Base-by-base conservation (phyloP, 2,113 vertebrate species). In the Onychostoma macrolepis region DNA sequence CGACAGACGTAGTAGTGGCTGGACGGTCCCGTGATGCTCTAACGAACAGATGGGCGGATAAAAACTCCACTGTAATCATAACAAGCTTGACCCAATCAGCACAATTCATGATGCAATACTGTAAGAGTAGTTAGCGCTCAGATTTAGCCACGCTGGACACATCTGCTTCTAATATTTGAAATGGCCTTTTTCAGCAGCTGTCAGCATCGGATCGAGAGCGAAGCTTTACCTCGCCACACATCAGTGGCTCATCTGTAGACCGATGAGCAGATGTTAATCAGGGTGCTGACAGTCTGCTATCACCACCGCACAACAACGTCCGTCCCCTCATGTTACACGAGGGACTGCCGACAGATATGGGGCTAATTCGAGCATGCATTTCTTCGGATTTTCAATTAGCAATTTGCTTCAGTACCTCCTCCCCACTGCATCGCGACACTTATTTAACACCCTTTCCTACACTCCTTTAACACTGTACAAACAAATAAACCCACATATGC, bases 91-190 rank as follows among this genome's bases (percentile, higher is more conserved):
- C 85, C 85, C 87, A 89, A 89, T 91, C 88, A 83, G 85, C 30
- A 41, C 65, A 81, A 84, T 33, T 58, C 84, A 72, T 63, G 82
- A 92, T 89, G 80, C 24, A 24, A 78, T 86, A 82, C 85, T 56
- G 79, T 90, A 83, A 82, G 84, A 86, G 87, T 89, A 85, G 89
- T 91, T 92, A 86, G 81, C 82, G 48, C 83, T 90, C 80, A 63
- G 69, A 58, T 74, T 87, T 84, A 89, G 89, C 81, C 89, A 74
- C 45, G 83, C 85, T 83, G 77, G 67, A 88, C 89, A 91, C 94
- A 95, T 93, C 93, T 95, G 93, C 87, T 89, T 81, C 75, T 92
- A 89, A 93, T 93, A 92, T 94, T 91, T 89, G 85, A 88, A 90
- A 91, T 87, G 91, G 90, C 90, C 89, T 90, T 93, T 93, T 89